phyloP scores from a whole-genome alignment of 2,797 vertebrate genomes.

The Octomys mimax region DNA sequence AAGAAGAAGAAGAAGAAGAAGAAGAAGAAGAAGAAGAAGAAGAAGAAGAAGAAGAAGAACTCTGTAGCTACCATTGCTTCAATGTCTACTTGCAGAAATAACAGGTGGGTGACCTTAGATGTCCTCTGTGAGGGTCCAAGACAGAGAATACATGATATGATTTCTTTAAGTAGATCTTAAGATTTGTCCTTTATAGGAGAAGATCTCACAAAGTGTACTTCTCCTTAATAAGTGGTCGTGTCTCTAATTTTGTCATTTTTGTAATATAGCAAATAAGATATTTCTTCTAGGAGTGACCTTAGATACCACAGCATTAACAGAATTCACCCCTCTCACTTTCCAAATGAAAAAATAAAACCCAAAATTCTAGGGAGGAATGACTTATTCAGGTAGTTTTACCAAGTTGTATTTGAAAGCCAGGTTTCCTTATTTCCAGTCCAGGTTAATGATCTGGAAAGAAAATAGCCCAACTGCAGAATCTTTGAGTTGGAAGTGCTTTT shows the following conservation, averaged over 20 bases:
- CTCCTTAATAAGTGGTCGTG: neutral
- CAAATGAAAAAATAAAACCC: neutral
- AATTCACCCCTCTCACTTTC: neutral
- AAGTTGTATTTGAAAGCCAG: neutral
- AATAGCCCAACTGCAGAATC: neutral
- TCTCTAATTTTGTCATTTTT: slow-evolving; percentile 33
- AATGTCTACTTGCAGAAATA: neutral
- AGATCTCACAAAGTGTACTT: slow-evolving; percentile 3
- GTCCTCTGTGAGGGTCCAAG: neutral
- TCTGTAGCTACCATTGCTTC: neutral
- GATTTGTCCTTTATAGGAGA: neutral
- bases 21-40: too few species aligned
- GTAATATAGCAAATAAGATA: neutral
- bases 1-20: neutral
- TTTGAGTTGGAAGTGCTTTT: slow-evolving; percentile 14
- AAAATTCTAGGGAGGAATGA: neutral
- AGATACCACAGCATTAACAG: neutral
- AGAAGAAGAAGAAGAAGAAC: neutral
- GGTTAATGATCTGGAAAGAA: neutral
- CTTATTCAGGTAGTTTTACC: neutral
- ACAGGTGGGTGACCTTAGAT: neutral
- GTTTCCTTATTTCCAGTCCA: neutral
- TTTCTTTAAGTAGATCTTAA: neutral
- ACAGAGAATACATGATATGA: neutral
- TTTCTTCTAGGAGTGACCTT: neutral